Conservation (phyloP, 2,797 vertebrate genomes). For the Acipenser ruthenus region DNA sequence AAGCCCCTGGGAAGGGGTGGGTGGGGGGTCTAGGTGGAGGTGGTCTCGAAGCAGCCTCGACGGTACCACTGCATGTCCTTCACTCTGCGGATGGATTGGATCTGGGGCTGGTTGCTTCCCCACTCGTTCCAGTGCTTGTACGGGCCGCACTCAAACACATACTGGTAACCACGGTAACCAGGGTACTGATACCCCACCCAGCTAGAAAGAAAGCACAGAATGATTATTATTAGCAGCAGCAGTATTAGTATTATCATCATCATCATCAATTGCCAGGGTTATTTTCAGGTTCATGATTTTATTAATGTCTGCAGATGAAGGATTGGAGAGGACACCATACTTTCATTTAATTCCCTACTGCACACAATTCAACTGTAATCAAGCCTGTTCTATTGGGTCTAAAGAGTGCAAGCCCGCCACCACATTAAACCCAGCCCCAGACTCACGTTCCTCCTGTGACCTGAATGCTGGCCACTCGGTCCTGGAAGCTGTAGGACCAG, state of each 20-base stretch:
- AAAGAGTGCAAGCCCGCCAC: not conserved
- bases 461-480: conserved; percentile 68
- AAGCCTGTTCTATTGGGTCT: too few species aligned
- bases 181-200: conserved; percentile 81
- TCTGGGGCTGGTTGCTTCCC: conserved; percentile 67
- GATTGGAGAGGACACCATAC: too few species aligned
- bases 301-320: too few species aligned
- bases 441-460: conserved; percentile 75
- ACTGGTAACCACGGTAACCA: conserved; percentile 75
- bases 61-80: conserved; percentile 74
- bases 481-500: conserved; percentile 76
- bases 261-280: too few species aligned
- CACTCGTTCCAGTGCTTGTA: conserved; percentile 77
- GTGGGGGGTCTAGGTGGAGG: conserved; percentile 28
- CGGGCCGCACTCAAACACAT: conserved; percentile 62
- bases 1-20: conserved; percentile 9
- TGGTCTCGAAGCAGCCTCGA: conserved; percentile 67
- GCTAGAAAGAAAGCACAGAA: conserved; percentile 33
- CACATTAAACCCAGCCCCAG: too few species aligned
- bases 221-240: not conserved
- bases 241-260: too few species aligned
- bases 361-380: too few species aligned
- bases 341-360: too few species aligned
- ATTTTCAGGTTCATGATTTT: too few species aligned
- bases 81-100: conserved; percentile 72